Percentiles rank a stretch among this genome's conserved stretches.
Conservation (phyloP, 2,888 invertebrate species). For the Scaeva pyrastri region DNA sequence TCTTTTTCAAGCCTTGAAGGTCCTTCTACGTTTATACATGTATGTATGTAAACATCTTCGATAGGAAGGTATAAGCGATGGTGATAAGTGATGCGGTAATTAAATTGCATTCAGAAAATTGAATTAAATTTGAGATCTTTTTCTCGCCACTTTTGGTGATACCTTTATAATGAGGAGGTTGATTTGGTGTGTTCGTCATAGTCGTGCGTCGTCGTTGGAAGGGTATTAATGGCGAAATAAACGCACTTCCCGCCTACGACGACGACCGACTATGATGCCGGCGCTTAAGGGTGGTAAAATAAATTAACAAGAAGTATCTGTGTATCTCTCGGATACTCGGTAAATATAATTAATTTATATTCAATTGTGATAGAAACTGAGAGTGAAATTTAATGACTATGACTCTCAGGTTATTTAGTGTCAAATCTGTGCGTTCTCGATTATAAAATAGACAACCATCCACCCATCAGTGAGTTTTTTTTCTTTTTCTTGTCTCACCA, state of each 20-base stretch:
- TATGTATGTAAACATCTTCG: no score
- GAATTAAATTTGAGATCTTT: slow-evolving; percentile 66
- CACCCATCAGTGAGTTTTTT: background rate
- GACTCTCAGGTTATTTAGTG: slow-evolving; percentile 50
- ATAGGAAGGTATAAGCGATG: background rate
- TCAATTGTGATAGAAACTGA: slow-evolving; percentile 31
- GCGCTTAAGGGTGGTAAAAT: slow-evolving; percentile 60
- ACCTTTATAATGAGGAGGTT: no score
- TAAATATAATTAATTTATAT: slow-evolving; percentile 26
- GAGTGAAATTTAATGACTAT: slow-evolving; percentile 49
- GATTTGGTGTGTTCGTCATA: no score
- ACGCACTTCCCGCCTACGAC: background rate
- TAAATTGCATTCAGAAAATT: slow-evolving; percentile 70
- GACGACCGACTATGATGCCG: no score
- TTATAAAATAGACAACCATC: slow-evolving; percentile 13
- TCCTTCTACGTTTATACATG: background rate
- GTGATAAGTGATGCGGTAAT: slow-evolving; percentile 50
- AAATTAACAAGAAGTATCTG: slow-evolving; percentile 39
- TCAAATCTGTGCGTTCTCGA: slow-evolving; percentile 33
- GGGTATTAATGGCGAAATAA: background rate
- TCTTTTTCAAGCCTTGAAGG: slow-evolving; percentile 6
- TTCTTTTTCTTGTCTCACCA: background rate
- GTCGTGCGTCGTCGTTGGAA: no score
- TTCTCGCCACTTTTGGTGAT: slow-evolving; percentile 36
- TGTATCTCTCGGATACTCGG: no score